Conservation (phyloP, 2,797 vertebrate genomes). For the Sparidentex hasta region DNA sequence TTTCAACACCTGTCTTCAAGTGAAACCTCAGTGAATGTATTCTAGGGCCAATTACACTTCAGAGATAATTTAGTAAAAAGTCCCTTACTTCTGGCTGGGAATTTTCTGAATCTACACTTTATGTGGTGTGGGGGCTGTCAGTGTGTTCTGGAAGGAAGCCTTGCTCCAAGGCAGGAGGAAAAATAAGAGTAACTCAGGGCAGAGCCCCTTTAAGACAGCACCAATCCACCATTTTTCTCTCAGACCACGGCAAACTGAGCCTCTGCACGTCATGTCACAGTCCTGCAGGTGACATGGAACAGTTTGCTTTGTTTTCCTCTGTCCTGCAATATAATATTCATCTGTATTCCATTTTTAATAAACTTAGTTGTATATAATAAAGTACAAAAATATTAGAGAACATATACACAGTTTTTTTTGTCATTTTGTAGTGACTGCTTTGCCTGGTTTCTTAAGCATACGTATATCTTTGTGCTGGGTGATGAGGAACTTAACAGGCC, state of each 20-base stretch:
- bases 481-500: conserved; percentile 82
- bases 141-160: conserved; percentile 73
- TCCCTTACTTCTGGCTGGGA: conserved; percentile 73
- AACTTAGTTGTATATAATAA: conserved; percentile 96
- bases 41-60: conserved; percentile 62
- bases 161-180: conserved; percentile 74
- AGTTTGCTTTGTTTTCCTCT: conserved; percentile 72
- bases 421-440: conserved; percentile 89
- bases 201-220: conserved; percentile 83
- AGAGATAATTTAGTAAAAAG: conserved; percentile 69
- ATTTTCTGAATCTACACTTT: conserved; percentile 53
- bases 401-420: conserved; percentile 90
- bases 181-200: conserved; percentile 76
- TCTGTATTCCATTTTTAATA: conserved; percentile 94
- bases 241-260: conserved; percentile 73
- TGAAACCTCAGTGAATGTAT: conserved; percentile 45
- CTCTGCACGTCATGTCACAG: conserved; percentile 81
- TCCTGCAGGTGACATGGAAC: conserved; percentile 84
- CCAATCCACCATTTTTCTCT: conserved; percentile 78
- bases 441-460: conserved; percentile 82
- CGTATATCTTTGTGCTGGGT: conserved; percentile 85
- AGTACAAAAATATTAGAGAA: conserved; percentile 98
- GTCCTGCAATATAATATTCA: conserved; percentile 88
- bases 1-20: conserved; percentile 49
- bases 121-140: conserved; percentile 54